These are phyloP conservation scores for Lomographa bimaculata DNA, from an alignment of 2,888 invertebrate species.

Conservation along the genomic window DNA sequence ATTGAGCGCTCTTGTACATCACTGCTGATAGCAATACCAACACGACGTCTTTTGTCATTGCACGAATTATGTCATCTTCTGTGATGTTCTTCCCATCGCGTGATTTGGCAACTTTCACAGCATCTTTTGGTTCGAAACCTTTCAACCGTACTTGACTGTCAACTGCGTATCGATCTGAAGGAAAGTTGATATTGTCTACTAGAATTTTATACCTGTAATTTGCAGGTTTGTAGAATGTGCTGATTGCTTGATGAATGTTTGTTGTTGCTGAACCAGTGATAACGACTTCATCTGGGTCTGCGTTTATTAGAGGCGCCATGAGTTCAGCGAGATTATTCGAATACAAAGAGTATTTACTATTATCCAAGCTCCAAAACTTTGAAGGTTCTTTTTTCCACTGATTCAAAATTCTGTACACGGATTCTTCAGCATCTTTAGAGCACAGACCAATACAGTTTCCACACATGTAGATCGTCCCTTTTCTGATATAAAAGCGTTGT, in stretches of 20 bases:
- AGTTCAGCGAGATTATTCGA: constrained; percentile 51
- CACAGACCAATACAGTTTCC: constrained; percentile 69
- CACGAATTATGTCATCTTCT: constrained; percentile 60
- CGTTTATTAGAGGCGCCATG: constrained; percentile 64
- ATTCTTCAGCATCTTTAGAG: constrained; percentile 60
- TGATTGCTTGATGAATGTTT: constrained; percentile 64
- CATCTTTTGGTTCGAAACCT: constrained; percentile 58
- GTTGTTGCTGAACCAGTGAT: constrained; percentile 56
- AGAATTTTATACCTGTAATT: constrained; percentile 60
- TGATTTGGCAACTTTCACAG: constrained; percentile 62
- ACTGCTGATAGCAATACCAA: constrained; percentile 59
- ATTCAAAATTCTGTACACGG: constrained; percentile 42
- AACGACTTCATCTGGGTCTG: constrained; percentile 56
- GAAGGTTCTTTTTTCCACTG: constrained; percentile 63
- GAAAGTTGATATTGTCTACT: constrained; percentile 67
- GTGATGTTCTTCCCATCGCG: constrained; percentile 48
- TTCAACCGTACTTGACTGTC: constrained; percentile 65
- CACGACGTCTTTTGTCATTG: constrained; percentile 67
- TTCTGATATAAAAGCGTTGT: constrained; percentile 54
- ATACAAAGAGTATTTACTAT: constrained; percentile 59
- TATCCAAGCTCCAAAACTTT: constrained; percentile 57
- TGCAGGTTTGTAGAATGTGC: constrained; percentile 66
- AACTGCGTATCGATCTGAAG: constrained; percentile 67
- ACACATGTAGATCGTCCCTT: constrained; percentile 62
- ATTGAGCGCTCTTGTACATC: constrained; percentile 62